Conservation (phyloP, 2,113 vertebrate genomes). For the Vireo altiloquus region DNA sequence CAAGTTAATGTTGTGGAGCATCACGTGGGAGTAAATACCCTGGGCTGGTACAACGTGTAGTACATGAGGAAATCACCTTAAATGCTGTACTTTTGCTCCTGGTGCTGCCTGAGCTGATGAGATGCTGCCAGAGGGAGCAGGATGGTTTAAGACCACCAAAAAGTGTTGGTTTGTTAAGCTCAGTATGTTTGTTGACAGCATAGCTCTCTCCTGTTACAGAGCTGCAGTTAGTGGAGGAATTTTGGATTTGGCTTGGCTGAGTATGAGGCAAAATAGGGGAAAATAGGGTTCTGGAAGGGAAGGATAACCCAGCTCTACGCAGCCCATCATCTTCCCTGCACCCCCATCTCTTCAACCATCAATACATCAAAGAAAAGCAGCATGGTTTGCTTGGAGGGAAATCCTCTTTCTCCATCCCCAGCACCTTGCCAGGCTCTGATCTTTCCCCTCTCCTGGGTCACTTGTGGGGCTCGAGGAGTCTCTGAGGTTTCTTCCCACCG, state of each 20-base stretch:
- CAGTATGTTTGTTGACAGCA: not conserved
- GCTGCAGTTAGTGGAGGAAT: not conserved
- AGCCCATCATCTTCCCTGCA: not conserved
- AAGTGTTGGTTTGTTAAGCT: not conserved
- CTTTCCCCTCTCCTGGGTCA: not conserved
- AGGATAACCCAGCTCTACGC: rapidly evolving
- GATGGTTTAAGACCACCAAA: not conserved
- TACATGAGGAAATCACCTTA: not conserved
- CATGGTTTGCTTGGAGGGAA: not conserved
- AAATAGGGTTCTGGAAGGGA: not conserved
- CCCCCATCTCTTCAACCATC: not conserved
- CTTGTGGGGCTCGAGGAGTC: rapidly evolving
- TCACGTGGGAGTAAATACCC: not conserved
- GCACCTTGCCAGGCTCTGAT: not conserved
- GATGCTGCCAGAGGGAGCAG: not conserved
- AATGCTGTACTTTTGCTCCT: not conserved
- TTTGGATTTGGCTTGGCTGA: not conserved
- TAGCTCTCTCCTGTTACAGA: not conserved
- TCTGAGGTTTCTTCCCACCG: not conserved
- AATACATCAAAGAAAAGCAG: not conserved
- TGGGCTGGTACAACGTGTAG: not conserved
- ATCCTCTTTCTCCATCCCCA: not conserved
- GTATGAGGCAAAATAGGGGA: not conserved
- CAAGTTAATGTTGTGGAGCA: not conserved
- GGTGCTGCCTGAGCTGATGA: not conserved